phyloP scores from a whole-genome alignment of 2,113 vertebrate genomes.

The Heterochromis multidens region DNA sequence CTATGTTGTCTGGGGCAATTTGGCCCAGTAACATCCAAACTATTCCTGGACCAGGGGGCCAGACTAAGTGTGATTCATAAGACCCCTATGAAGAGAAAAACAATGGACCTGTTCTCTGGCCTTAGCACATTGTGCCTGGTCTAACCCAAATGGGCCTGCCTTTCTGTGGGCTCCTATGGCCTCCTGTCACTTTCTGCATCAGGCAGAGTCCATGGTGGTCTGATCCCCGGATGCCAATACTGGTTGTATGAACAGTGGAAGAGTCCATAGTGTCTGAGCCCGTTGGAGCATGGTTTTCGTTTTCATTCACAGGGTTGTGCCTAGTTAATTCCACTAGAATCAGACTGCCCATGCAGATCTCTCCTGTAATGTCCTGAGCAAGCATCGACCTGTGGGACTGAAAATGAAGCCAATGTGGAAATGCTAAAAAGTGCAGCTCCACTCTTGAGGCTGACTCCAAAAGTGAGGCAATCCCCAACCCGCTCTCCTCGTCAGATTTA shows the following conservation, averaged over 20 bases:
- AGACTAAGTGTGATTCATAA: neutral
- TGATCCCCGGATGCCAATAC: neutral
- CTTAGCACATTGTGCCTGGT: neutral
- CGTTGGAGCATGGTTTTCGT: neutral
- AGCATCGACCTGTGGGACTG: neutral
- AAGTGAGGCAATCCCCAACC: neutral
- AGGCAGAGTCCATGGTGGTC: neutral
- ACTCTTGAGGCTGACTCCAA: fast-evolving
- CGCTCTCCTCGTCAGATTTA: neutral
- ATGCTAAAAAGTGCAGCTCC: fast-evolving
- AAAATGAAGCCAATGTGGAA: neutral
- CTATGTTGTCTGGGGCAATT: neutral
- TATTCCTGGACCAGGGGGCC: fast-evolving
- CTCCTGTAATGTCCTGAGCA: neutral
- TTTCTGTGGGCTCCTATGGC: neutral
- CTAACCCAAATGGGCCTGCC: neutral
- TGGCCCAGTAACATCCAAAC: neutral
- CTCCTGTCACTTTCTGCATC: neutral
- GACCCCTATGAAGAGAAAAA: neutral
- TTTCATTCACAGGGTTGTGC: neutral
- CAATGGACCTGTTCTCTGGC: fast-evolving
- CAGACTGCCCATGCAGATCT: neutral
- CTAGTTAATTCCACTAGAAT: neutral
- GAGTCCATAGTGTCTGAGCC: too few species aligned
- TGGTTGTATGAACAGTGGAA: neutral